phyloP scores from a whole-genome alignment of 2,888 invertebrate genomes.

The Abscondita cerata region DNA sequence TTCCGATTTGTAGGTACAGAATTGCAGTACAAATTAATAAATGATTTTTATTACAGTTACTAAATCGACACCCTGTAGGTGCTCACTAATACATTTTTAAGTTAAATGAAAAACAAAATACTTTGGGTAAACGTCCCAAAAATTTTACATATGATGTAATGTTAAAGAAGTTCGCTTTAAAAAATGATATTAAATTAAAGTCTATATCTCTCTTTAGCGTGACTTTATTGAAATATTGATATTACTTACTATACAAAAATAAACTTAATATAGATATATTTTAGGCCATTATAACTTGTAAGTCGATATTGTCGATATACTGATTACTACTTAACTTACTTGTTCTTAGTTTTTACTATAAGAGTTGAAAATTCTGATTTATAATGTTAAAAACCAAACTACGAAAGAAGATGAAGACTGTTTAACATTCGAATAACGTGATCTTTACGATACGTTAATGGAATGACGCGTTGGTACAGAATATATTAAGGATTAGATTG shows the following conservation, averaged over 20 bases:
- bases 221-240: not conserved
- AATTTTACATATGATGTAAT: not conserved
- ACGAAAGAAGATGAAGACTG: not conserved
- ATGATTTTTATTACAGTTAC: not conserved
- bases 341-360: constrained; percentile 17
- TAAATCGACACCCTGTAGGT: constrained; percentile 1
- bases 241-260: constrained; percentile 32
- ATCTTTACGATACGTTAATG: not conserved
- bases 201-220: not conserved
- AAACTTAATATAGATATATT: constrained; percentile 28
- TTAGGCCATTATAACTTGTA: constrained; percentile 33
- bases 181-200: not conserved
- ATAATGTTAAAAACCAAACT: constrained; percentile 2
- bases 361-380: constrained; percentile 17
- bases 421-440: not conserved
- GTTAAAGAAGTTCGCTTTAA: not conserved
- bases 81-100: not conserved
- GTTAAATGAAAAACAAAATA: not conserved
- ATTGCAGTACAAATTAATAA: too few relatives aligned
- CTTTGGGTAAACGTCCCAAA: constrained; percentile 11
- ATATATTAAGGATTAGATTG: too few relatives aligned
- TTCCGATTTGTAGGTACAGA: too few relatives aligned
- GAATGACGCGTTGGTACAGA: too few relatives aligned
- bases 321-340: constrained; percentile 24
- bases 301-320: constrained; percentile 32